phyloP scores from a whole-genome alignment of 30 jellyfish, hydroid and myxozoan species.

The Cassiopea andromeda region DNA sequence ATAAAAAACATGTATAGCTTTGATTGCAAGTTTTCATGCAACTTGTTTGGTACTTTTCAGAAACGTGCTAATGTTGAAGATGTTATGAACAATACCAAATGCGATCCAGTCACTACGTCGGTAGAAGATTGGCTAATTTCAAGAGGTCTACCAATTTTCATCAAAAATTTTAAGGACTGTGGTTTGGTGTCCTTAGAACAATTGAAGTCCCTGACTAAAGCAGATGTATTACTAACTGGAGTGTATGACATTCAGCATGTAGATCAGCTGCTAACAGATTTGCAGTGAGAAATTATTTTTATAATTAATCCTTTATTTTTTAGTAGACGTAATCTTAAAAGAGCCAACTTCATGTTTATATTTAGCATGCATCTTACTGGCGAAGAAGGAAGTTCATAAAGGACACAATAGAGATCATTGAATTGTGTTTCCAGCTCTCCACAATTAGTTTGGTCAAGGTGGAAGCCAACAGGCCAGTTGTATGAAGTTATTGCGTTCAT shows the following conservation, averaged over 20 bases:
- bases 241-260: slow-evolving; percentile 84
- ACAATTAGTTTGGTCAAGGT: too few species aligned
- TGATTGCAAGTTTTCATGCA: too few species aligned
- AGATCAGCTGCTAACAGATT: slow-evolving; percentile 44
- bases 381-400: too few species aligned
- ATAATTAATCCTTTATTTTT: not conserved
- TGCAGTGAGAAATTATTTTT: slow-evolving; percentile 36
- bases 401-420: too few species aligned
- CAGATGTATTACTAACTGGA: slow-evolving; percentile 65
- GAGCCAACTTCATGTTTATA: not conserved
- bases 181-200: slow-evolving; percentile 55
- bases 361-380: too few species aligned
- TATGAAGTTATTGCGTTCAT: too few species aligned
- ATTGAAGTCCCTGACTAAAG: slow-evolving; percentile 44
- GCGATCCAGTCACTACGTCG: not conserved
- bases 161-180: slow-evolving; percentile 60
- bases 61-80: slow-evolving; percentile 21
- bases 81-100: not conserved
- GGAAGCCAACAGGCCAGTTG: too few species aligned
- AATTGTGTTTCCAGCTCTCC: too few species aligned
- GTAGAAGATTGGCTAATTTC: slow-evolving; percentile 76
- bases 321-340: not conserved
- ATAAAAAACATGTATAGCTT: too few species aligned
- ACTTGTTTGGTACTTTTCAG: not conserved
- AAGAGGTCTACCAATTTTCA: slow-evolving; percentile 89